Conservation (phyloP, 2,797 vertebrate genomes). For the Phrynocephalus forsythii region DNA sequence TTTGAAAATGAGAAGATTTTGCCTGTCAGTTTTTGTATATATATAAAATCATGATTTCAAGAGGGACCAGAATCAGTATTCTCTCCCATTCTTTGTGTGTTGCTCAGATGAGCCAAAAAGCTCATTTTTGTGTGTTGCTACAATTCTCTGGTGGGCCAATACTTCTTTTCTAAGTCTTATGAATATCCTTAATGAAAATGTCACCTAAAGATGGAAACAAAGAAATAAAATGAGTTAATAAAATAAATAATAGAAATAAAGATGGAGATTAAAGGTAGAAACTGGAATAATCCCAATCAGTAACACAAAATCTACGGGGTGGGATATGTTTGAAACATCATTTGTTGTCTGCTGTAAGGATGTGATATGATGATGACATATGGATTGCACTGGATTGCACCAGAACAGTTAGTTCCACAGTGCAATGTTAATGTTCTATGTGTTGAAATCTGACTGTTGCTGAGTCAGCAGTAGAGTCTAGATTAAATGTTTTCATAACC, state of each 20-base stretch:
- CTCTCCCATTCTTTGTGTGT: background rate
- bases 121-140: constrained; percentile 41
- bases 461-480: too few species aligned
- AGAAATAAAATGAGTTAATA: background rate
- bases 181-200: constrained; percentile 9
- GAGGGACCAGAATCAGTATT: background rate
- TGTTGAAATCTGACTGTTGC: too few species aligned
- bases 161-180: background rate
- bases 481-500: too few species aligned
- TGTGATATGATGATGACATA: too few species aligned
- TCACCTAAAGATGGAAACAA: too few species aligned
- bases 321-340: background rate
- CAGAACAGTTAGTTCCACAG: too few species aligned
- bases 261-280: background rate
- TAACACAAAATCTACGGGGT: background rate
- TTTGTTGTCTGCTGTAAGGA: too few species aligned
- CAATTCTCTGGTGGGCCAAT: constrained; percentile 37
- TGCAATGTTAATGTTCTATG: too few species aligned
- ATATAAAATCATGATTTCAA: constrained; percentile 13
- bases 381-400: too few species aligned
- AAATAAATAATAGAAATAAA: background rate
- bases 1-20: constrained; percentile 37
- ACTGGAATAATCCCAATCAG: background rate
- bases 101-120: background rate
- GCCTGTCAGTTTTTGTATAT: constrained; percentile 22